Evolutionary conservation across 2,113 vertebrate species (phyloP).

Genomic region (Holacanthus passer): DNA sequence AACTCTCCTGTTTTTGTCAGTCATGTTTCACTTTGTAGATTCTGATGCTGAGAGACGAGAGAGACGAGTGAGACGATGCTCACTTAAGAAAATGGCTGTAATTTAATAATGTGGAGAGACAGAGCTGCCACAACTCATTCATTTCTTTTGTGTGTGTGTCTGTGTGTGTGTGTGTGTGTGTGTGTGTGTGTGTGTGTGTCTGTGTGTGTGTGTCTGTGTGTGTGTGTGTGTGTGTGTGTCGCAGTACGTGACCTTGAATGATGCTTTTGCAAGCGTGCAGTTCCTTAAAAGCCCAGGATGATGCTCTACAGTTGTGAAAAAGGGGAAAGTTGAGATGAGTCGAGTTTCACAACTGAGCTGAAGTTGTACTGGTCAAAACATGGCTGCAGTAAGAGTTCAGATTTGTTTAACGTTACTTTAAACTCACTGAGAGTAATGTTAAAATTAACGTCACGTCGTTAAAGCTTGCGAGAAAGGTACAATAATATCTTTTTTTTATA

Average conservation of each 20-base stretch:
- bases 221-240: not conserved
- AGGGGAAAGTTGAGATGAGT: conserved; percentile 17
- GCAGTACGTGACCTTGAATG: not conserved
- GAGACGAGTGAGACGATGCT: not conserved
- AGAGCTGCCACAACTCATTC: conserved; percentile 25
- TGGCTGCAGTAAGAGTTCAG: not conserved
- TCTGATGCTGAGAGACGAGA: not conserved
- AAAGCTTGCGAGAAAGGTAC: too few relatives aligned
- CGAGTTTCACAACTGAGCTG: conserved; percentile 28
- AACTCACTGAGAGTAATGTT: too few relatives aligned
- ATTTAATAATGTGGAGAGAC: conserved; percentile 32
- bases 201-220: not conserved
- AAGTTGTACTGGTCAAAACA: not conserved
- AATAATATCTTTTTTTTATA: too few relatives aligned
- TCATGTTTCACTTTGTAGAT: not conserved
- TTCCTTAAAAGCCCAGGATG: conserved; percentile 14
- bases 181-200: not conserved
- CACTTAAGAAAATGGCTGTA: not conserved
- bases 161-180: conserved; percentile 1
- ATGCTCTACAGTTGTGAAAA: conserved; percentile 46
- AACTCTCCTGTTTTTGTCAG: too few relatives aligned
- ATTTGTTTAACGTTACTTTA: too few relatives aligned
- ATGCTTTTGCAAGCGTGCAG: conserved; percentile 19
- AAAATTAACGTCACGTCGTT: too few relatives aligned
- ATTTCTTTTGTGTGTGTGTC: not conserved